phyloP scores from a whole-genome alignment of 2,888 invertebrate species.

The Cataglyphis altisquamis region DNA sequence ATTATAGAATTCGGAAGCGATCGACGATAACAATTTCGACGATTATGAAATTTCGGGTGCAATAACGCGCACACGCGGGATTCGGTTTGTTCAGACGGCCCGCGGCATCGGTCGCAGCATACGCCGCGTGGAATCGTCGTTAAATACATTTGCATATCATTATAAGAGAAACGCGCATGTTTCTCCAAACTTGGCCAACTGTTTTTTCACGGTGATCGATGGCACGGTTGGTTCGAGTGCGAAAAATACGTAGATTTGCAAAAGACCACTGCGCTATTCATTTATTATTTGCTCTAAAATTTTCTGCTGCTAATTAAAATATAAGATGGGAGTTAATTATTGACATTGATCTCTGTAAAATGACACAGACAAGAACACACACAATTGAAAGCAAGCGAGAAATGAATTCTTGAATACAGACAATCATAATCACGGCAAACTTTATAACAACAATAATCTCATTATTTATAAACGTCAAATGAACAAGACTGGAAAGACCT shows the following conservation, averaged over 20 bases:
- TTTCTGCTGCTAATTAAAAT: neutral
- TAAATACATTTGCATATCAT: conserved; percentile 55
- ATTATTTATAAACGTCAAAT: conserved; percentile 35
- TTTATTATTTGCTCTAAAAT: neutral
- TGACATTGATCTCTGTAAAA: neutral
- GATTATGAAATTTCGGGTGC: conserved; percentile 41
- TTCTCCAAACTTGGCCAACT: conserved; percentile 38
- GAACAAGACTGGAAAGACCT: conserved; percentile 25
- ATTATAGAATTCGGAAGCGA: conserved; percentile 2
- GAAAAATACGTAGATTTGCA: neutral
- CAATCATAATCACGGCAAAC: conserved; percentile 8
- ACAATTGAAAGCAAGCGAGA: neutral
- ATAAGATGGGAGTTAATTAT: neutral
- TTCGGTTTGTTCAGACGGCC: conserved; percentile 29
- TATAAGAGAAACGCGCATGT: conserved; percentile 46
- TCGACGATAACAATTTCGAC: conserved; percentile 12
- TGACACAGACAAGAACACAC: neutral
- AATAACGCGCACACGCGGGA: conserved; percentile 9
- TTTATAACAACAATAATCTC: neutral
- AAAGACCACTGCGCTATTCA: conserved; percentile 21
- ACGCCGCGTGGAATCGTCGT: conserved; percentile 39
- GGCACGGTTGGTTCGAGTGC: neutral
- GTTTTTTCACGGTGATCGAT: conserved; percentile 47
- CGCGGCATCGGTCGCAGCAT: conserved; percentile 7
- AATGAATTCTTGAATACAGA: neutral